Conservation (phyloP, 2,113 vertebrate genomes). For the Athene cunicularia region DNA sequence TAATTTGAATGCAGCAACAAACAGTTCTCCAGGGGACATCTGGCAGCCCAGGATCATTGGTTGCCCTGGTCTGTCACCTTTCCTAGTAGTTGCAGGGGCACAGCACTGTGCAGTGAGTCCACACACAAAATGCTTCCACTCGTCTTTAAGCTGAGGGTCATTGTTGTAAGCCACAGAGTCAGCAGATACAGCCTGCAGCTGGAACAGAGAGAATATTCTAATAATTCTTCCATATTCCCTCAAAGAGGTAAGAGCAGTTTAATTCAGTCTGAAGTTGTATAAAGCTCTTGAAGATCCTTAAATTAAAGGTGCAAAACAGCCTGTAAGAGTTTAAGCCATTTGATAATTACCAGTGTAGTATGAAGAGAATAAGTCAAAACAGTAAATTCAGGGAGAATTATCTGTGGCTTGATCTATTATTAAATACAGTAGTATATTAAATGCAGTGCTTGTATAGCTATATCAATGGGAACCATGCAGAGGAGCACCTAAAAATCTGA, state of each 20-base stretch:
- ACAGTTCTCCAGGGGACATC: not conserved
- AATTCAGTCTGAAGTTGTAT: not conserved
- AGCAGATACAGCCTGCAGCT: not conserved
- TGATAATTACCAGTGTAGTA: not conserved
- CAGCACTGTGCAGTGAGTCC: not conserved
- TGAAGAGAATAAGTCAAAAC: not conserved
- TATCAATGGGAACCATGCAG: accelerated
- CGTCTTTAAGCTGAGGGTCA: not conserved
- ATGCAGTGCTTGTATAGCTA: not conserved
- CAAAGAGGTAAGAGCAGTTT: not conserved
- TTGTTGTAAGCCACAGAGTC: not conserved
- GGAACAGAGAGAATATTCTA: not conserved
- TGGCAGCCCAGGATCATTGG: not conserved
- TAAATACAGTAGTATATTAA: not conserved
- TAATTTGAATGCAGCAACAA: not conserved
- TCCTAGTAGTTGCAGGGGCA: not conserved
- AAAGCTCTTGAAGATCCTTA: not conserved
- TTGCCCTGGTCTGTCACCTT: not conserved
- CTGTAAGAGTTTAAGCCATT: not conserved
- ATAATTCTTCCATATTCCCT: not conserved
- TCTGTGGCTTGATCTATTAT: not conserved
- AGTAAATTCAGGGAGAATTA: not conserved
- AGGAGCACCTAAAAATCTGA: not conserved
- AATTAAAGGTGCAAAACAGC: not conserved
- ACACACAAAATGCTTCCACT: not conserved